Evolutionary conservation across 2,888 invertebrate genomes (phyloP).

Genomic region (Ophioninae sp.): DNA sequence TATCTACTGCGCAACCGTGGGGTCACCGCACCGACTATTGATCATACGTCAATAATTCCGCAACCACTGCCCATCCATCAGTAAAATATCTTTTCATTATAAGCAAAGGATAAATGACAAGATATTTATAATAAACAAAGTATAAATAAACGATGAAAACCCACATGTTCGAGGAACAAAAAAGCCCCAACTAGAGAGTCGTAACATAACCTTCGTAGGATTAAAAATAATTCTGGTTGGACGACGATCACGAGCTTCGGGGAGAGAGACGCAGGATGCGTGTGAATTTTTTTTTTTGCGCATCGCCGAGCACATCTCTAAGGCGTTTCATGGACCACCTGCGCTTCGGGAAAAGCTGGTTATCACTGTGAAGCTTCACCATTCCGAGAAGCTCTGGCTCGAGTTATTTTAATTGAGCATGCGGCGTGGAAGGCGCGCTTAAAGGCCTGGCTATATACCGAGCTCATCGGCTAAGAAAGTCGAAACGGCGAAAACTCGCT

Average conservation of each 20-base stretch:
- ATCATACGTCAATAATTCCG: no score
- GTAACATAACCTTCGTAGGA: neutral
- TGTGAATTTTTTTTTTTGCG: slow-evolving; percentile 18
- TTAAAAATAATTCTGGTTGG: slow-evolving; percentile 6
- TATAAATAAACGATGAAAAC: neutral
- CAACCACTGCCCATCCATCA: no score
- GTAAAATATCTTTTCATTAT: neutral
- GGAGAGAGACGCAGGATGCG: slow-evolving; percentile 1
- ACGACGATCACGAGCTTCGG: slow-evolving; percentile 7
- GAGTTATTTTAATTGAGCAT: slow-evolving; percentile 75
- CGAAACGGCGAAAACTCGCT: slow-evolving; percentile 49
- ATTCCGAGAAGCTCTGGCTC: slow-evolving; percentile 60
- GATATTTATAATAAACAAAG: neutral
- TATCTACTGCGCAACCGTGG: no score
- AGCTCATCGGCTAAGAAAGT: slow-evolving; percentile 49
- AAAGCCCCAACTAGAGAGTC: neutral
- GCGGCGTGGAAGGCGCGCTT: slow-evolving; percentile 23
- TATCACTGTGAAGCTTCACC: slow-evolving; percentile 54
- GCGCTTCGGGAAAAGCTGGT: slow-evolving; percentile 56
- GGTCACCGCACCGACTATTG: no score
- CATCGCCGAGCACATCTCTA: slow-evolving; percentile 22
- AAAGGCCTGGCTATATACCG: neutral
- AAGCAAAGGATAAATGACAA: no score
- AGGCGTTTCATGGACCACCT: slow-evolving; percentile 50
- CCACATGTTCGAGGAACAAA: neutral